Percentiles rank a stretch among this genome's conserved stretches.
phyloP scores from a whole-genome alignment of 2,113 vertebrate genomes.

The Pogonocichla stellata region DNA sequence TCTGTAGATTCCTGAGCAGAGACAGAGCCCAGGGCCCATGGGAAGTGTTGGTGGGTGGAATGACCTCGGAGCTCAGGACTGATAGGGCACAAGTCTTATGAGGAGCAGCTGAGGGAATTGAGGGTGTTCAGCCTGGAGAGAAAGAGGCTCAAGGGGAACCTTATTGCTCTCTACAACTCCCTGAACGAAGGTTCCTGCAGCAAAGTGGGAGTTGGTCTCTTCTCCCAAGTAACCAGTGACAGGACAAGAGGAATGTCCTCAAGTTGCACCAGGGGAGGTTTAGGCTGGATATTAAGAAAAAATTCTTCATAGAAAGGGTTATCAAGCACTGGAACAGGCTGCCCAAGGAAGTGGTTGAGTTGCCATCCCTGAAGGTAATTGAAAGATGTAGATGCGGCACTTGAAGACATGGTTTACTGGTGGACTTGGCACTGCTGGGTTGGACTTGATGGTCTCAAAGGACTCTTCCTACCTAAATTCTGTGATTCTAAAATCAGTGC shows the following conservation, averaged over 20 bases:
- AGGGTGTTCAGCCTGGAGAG: neutral
- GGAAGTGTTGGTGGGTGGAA: neutral
- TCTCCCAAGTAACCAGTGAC: neutral
- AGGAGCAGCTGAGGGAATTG: neutral
- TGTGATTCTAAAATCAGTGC: neutral
- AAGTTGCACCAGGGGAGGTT: neutral
- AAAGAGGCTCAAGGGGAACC: neutral
- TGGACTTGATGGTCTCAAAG: neutral
- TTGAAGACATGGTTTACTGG: neutral
- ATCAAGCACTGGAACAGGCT: neutral
- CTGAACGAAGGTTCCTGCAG: neutral
- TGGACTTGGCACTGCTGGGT: neutral
- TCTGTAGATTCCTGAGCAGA: neutral
- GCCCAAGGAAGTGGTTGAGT: neutral
- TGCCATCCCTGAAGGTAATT: neutral
- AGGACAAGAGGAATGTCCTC: neutral
- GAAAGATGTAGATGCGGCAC: neutral
- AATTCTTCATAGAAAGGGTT: neutral
- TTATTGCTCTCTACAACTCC: neutral
- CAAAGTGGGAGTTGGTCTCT: rapidly evolving
- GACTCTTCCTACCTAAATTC: neutral
- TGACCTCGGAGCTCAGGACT: neutral
- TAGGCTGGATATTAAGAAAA: neutral
- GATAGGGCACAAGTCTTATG: neutral
- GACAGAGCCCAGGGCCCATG: neutral